Conservation (phyloP, 2,888 invertebrate species). For the Eucera pruinosa region DNA sequence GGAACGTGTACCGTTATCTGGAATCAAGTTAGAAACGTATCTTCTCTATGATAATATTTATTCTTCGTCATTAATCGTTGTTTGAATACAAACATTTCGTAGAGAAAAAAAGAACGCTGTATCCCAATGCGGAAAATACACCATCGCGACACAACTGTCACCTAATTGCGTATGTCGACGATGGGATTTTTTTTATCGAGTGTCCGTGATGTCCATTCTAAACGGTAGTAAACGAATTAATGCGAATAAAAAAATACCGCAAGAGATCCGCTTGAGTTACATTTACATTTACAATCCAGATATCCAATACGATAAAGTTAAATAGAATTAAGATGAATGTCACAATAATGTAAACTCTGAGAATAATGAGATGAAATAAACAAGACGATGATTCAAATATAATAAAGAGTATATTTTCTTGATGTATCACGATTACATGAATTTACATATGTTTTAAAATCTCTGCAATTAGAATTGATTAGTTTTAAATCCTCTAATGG, state of each 20-base stretch:
- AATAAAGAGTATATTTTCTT: slow-evolving; percentile 44
- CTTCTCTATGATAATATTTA: slow-evolving; percentile 31
- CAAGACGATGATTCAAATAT: slow-evolving; percentile 73
- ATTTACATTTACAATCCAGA: slow-evolving; percentile 74
- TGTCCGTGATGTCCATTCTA: slow-evolving; percentile 53
- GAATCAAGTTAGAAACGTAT: slow-evolving; percentile 23
- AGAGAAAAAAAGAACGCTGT: background rate
- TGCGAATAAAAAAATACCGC: slow-evolving; percentile 56
- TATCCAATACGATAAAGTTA: slow-evolving; percentile 74
- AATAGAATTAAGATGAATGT: slow-evolving; percentile 77
- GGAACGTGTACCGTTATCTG: slow-evolving; percentile 10
- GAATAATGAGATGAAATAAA: slow-evolving; percentile 77
- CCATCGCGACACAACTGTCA: slow-evolving; percentile 13
- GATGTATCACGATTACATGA: slow-evolving; percentile 17
- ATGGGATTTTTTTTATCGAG: slow-evolving; percentile 21
- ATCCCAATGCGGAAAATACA: slow-evolving; percentile 5
- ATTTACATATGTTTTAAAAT: background rate
- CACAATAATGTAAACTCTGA: slow-evolving; percentile 76
- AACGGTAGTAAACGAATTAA: slow-evolving; percentile 63
- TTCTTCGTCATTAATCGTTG: slow-evolving; percentile 29
- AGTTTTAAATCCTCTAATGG: background rate
- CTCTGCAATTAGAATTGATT: too few relatives aligned
- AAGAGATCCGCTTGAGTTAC: slow-evolving; percentile 67
- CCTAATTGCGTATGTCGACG: background rate
- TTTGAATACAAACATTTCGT: slow-evolving; percentile 21